These are phyloP conservation scores for Drosophila littoralis DNA, from an alignment of 1,140 invertebrate species.

Conservation along the genomic window DNA sequence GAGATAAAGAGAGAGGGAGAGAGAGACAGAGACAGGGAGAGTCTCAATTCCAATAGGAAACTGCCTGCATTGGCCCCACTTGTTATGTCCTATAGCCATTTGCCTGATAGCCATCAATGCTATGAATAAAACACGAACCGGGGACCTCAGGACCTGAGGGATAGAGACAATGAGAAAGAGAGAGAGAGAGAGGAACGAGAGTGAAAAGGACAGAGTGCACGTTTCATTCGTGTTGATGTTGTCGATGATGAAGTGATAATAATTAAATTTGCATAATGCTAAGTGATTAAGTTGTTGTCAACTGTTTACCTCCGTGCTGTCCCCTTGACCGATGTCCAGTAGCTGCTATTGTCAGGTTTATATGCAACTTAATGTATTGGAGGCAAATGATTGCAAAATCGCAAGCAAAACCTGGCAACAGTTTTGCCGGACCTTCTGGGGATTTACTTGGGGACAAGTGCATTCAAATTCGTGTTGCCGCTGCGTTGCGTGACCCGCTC, in stretches of 20 bases:
- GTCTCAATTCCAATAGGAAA: constrained; percentile 24
- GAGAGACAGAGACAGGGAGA: background rate
- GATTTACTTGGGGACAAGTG: constrained; percentile 34
- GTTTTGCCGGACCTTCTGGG: constrained; percentile 39
- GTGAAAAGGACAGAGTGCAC: constrained; percentile 3
- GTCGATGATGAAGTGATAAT: constrained; percentile 78
- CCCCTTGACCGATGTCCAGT: constrained; percentile 1
- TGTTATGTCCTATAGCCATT: constrained; percentile 58
- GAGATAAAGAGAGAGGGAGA: constrained; percentile 11
- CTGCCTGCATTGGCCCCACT: background rate
- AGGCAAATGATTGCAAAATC: constrained; percentile 61
- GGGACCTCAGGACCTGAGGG: constrained; percentile 29
- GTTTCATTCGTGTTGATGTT: constrained; percentile 56
- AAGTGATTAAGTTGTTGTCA: constrained; percentile 80
- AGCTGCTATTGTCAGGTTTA: constrained; percentile 44
- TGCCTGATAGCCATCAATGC: constrained; percentile 67
- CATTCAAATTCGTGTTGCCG: constrained; percentile 22
- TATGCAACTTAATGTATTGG: constrained; percentile 40
- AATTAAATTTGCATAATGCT: constrained; percentile 81
- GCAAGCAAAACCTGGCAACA: constrained; percentile 31
- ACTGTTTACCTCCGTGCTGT: constrained; percentile 38
- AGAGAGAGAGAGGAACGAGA: constrained; percentile 8
- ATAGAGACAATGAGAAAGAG: constrained; percentile 14
- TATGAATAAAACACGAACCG: constrained; percentile 62
- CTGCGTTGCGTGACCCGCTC: constrained; percentile 34